These are phyloP conservation scores for Misgurnus mizolepis DNA, from an alignment of 2,113 vertebrate species.

Conservation along the genomic window DNA sequence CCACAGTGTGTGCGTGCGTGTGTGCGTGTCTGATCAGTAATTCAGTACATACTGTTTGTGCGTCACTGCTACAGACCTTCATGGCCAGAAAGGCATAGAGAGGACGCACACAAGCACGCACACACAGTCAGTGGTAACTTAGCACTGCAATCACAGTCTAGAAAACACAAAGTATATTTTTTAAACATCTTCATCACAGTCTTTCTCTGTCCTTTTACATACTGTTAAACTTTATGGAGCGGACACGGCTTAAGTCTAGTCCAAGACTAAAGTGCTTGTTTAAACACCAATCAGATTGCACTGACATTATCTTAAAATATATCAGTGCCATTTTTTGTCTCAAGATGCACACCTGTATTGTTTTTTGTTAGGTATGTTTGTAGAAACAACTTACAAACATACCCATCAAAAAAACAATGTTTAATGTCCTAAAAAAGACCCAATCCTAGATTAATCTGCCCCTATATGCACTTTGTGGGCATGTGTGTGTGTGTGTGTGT, in stretches of 20 bases:
- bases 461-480: conserved; percentile 9
- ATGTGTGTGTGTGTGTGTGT: too few species aligned
- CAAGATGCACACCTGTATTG: too few species aligned
- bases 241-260: too few species aligned
- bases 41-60: conserved; percentile 55
- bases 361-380: too few species aligned
- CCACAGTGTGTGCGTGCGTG: conserved; percentile 49
- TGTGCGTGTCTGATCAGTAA: conserved; percentile 40
- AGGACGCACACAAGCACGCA: conserved; percentile 68
- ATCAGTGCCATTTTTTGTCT: too few species aligned
- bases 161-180: neutral
- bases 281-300: too few species aligned
- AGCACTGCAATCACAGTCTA: neutral
- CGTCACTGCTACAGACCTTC: conserved; percentile 73
- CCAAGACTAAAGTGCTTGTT: too few species aligned
- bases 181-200: conserved; percentile 24
- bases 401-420: too few species aligned
- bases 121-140: neutral
- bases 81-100: conserved; percentile 71
- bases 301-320: too few species aligned
- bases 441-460: too few species aligned
- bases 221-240: neutral
- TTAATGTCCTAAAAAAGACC: too few species aligned
- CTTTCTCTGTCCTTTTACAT: neutral
- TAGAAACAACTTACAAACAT: too few species aligned